Base-by-base conservation (phyloP, 2,888 invertebrate genomes). In the Autographa pulchrina region DNA sequence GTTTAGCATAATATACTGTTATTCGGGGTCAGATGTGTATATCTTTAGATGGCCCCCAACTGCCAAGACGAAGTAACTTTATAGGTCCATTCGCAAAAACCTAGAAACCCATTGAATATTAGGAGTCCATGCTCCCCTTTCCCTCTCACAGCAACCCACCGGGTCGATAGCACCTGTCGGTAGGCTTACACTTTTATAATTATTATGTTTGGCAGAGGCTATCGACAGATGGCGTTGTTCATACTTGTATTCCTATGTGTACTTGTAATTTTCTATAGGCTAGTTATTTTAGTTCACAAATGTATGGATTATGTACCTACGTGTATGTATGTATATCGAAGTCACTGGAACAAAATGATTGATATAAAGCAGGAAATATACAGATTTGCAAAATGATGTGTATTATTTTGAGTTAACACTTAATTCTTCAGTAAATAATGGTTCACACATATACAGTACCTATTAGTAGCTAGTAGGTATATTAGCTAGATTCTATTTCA, bases 281-380 rank as follows among this genome's bases (percentile, higher is more conserved):
- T 89, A 89, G 83, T 79, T 80, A 80, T 76, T 75, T 88, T 85
- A 86, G 82, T 85, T 86, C 80, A 80, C 83, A 81, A 82, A 81
- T 86, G 78, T 82, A 82, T 80, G 82, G 67, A 85, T 81, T 77
- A 83, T 86, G 80, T 87, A 85, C 86, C 83, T 85, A 81, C 75
- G 84, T 86, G 83, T 87, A 87, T 87, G 81, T 85, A 82, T 82
- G 83, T 81, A 77, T 83, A 81, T 85, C 81, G 78, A 86, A 85
- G 82, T 85, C 85, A 84, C 85, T 77, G 85, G 86, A 90, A 88
- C 85, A 86, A 88, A 87, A 86, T 81, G 86, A 88, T 85, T 86
- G 84, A 84, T 86, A 92, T 83, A 79, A 84, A 75, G 77, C 85
- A 84, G 79, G 84, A 84, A 93, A 93, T 93, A 93, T 93, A 93